phyloP scores from a whole-genome alignment of 1,140 invertebrate species.

The Reticulitermes speratus region DNA sequence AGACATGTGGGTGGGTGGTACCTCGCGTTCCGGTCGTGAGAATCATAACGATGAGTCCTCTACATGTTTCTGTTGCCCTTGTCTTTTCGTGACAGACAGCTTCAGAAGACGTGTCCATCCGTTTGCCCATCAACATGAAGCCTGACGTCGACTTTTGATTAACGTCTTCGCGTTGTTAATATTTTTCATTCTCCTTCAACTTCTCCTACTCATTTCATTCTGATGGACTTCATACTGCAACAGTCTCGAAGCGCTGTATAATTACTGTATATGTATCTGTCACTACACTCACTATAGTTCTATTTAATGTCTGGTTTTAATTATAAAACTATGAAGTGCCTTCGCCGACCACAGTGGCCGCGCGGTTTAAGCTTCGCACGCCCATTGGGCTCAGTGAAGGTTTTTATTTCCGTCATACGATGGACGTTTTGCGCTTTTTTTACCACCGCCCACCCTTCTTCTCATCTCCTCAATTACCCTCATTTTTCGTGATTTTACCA shows the following conservation, averaged over 20 bases:
- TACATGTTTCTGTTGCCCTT: conserved; percentile 4
- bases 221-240: background rate
- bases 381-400: no score
- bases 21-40: background rate
- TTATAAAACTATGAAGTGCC: background rate
- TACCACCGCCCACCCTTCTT: no score
- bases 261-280: background rate
- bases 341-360: background rate
- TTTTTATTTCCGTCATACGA: no score
- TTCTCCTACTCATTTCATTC: background rate
- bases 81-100: background rate
- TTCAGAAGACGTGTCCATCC: background rate
- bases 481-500: no score
- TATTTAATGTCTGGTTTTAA: background rate
- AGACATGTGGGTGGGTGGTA: background rate
- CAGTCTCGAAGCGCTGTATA: background rate
- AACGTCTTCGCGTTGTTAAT: background rate
- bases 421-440: no score
- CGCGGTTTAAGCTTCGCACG: no score
- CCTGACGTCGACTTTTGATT: background rate
- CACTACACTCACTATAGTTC: background rate
- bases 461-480: no score
- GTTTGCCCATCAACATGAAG: background rate
- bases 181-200: background rate
- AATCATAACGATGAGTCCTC: conserved; percentile 1